Evolutionary conservation across 2,888 invertebrate genomes (phyloP), one percentile per base, ranked within the genome.

Genomic region (Dilophus febrilis): DNA sequence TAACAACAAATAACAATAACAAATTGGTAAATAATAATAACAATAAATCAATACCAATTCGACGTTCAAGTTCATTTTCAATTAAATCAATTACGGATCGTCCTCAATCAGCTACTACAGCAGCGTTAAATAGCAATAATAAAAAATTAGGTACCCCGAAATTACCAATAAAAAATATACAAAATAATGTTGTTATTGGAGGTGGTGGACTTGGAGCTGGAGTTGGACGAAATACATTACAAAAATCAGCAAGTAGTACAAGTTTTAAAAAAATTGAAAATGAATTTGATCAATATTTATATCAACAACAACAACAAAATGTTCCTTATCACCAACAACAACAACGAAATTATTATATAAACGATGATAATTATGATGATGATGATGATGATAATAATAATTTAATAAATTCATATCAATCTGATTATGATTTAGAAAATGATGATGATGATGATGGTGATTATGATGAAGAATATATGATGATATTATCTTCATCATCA

Each of bases 11-110:
- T 26, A 30, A 14, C 38, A 42, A 18, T 40, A 36, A 40, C 14
- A 13, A 34, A 5, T 27, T 7, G 36, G 44, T 16, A 45, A 47
- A 35, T n/a, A n/a, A n/a, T 44, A 50, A 34, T 47, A 49, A 40
- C 39, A 53, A 40, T 61, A 22, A 22, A 22, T 22, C 22, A 22
- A 22, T 62, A 28, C 62, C 71, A n/a, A 72, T 79, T 42, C 68
- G 71, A 50, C 66, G 79, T 16, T 79, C 78, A 4, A 77, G 74
- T 51, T 78, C 78, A 10, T 79, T 78, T 52, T 74, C 52, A 59
- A 65, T 49, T 60, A 61, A 49, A 64, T 64, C 44, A 64, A 22
- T 22, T 4, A 22, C 8, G 4, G 22, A 22, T 65, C 43, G 16
- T 16, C 33, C 17, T 14, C 7, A 26, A 31, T 16, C 19, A 38